Evolutionary conservation across 2,797 vertebrate genomes (phyloP), one percentile per base, ranked within the genome.

Genomic region (Pangasius mekongensis): DNA sequence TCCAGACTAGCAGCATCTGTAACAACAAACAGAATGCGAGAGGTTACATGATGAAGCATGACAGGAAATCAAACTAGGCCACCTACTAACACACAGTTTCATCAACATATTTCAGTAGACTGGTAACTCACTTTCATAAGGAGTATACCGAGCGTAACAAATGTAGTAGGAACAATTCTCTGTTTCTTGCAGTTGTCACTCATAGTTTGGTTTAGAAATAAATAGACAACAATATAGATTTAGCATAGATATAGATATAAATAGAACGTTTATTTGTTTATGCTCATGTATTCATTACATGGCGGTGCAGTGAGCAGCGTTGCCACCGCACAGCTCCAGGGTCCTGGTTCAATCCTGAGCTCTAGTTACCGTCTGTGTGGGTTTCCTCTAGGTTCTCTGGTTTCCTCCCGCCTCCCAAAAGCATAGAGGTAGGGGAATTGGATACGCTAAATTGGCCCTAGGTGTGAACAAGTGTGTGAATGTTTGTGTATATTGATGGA

Each of bases 61-160:
- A 54, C 78, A 87, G 39, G 85, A 84, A 87, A 88, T 39, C 84
- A 83, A 89, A 89, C 58, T 85, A 90, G 86, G 67, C 83, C 85
- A 89, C 80, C 60, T 62, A 62, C 16, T 20, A 20, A 85, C 16
- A 56, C n/a, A 47, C 3, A 4, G 88, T 82, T n/a, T 58, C 24
- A 11, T 14, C 8, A 85, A 78, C 54, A 27, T 20, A 22, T 80
- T 33, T 39, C 14, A 54, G 5, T 62, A 56, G 54, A 36, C 56
- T n/a, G 7, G 3, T 47, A 83, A 62, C 13, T 52, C n/a, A 66
- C 33, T 22, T 7, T 56, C 33, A 39, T 18, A n/a, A n/a, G 24
- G 36, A 30, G 39, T 43, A n/a, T 47, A 47, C 27, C 1, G 27
- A 16, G 33, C 3, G 2, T n/a, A 20, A 16, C 5, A 8, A 83